Evolutionary conservation across 2,113 vertebrate species (phyloP), one percentile per base, ranked within the genome.

Genomic region (Mus spicilegus): DNA sequence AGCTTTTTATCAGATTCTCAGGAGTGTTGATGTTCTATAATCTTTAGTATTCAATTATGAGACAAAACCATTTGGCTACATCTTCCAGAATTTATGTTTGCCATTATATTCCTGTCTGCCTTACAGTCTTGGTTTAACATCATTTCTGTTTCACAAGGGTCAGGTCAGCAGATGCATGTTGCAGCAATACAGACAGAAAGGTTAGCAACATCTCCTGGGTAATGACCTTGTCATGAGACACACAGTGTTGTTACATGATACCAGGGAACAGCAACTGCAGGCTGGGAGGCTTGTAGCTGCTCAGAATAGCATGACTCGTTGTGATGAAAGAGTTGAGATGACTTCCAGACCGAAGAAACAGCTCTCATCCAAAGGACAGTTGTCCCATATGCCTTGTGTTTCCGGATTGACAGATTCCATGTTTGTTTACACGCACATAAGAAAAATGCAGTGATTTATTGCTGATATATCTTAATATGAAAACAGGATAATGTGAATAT

Each of bases 191-290:
- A 46, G 51, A 86, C 20, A 82, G 92, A 46, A 67, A 56, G 39
- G 24, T n/a, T 39, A 89, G 42, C 36, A 20, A 28, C 67, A 78
- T 75, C 22, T 95, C 46, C 88, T 95, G 69, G 92, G 87, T n/a
- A 30, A n/a, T 81, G 54, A 77, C 76, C 36, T 93, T 95, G 93
- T 89, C 92, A 42, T 82, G 49, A 82, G 96, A 93, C 61, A n/a
- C 9, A 36, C 33, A 36, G 5, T 22, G 49, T 36, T 73, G 42
- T 28, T 82, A 7, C 13, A 0, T 16, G 39, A 88, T 26, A 28
- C 9, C 39, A 17, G 42, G 46, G 78, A 93, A 84, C 46, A 58
- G 92, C 67, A 87, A 14, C 82, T 61, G 56, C 75, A 17, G 30
- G 12, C 81, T 54, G 78, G 3, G 65, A 76, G 70, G 84, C 75